Percentiles rank a stretch among this genome's conserved stretches.
phyloP scores from a whole-genome alignment of 2,113 vertebrate genomes.

The Chaetura pelagica region DNA sequence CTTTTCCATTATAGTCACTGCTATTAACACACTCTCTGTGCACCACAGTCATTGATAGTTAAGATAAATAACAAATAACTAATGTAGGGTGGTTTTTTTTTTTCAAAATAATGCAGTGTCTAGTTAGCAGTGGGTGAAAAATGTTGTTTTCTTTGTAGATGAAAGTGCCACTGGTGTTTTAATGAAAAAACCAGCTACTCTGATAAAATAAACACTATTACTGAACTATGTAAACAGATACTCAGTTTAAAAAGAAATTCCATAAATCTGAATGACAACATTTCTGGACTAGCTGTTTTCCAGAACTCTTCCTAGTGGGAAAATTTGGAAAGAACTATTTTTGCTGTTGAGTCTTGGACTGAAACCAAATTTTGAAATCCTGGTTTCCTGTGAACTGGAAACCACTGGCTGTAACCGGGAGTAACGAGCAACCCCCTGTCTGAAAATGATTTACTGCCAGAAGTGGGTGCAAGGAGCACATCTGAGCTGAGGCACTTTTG shows the following conservation, averaged over 20 bases:
- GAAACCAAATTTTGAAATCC: slow-evolving; percentile 33
- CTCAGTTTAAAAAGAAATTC: background rate
- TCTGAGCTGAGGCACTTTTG: background rate
- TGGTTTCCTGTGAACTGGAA: slow-evolving; percentile 67
- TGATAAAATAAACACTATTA: slow-evolving; percentile 29
- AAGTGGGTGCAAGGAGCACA: background rate
- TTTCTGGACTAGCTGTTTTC: background rate
- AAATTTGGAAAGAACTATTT: background rate
- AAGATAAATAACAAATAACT: slow-evolving; percentile 11
- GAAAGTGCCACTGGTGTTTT: background rate
- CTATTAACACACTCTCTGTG: background rate
- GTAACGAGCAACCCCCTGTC: background rate
- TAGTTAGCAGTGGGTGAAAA: background rate
- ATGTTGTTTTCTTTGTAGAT: slow-evolving; percentile 29
- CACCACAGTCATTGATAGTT: background rate
- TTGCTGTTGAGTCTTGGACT: slow-evolving; percentile 38
- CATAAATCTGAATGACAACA: background rate
- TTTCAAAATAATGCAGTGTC: background rate
- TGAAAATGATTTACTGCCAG: slow-evolving; percentile 17
- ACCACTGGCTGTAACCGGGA: slow-evolving; percentile 13
- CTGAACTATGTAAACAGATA: background rate
- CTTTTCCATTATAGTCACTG: background rate
- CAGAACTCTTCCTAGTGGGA: slow-evolving; percentile 30
- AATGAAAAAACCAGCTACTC: slow-evolving; percentile 27
- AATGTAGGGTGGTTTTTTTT: background rate